A percentile compares a stretch with the other conserved stretches of the same genome.
Evolutionary conservation across 2,797 vertebrate genomes (phyloP).

Genomic region (Hapalemur alaotrensis): DNA sequence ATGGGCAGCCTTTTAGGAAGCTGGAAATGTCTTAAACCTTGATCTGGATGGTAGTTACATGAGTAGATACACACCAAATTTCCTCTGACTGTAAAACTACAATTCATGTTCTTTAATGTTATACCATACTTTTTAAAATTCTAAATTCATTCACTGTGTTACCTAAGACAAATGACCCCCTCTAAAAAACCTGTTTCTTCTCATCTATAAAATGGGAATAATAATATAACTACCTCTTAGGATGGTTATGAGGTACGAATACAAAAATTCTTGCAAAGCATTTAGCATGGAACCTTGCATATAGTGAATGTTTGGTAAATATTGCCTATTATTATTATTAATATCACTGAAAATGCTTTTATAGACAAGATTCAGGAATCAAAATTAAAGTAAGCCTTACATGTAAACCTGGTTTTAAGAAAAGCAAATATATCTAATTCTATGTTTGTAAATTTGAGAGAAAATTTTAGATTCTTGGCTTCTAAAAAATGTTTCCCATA

Average conservation of each 20-base stretch:
- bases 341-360: not conserved
- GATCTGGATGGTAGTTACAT: not conserved
- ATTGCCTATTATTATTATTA: not conserved
- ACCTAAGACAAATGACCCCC: not conserved
- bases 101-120: not conserved
- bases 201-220: not conserved
- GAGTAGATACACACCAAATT: not conserved
- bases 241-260: not conserved
- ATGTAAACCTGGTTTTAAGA: not conserved
- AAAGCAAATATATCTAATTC: not conserved
- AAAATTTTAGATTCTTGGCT: not conserved
- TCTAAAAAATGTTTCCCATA: not conserved
- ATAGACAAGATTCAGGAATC: not conserved
- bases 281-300: not conserved
- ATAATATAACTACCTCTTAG: not conserved
- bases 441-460: not conserved
- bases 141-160: not conserved
- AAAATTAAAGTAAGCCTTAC: slow-evolving; percentile 7
- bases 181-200: not conserved
- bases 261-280: not conserved
- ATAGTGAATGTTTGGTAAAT: not conserved
- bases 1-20: not conserved
- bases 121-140: not conserved
- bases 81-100: not conserved
- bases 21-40: not conserved